Percentiles rank a stretch among this genome's conserved stretches.
These are phyloP conservation scores for Channa striata DNA, from an alignment of 2,797 vertebrate species.

Conservation along the genomic window DNA sequence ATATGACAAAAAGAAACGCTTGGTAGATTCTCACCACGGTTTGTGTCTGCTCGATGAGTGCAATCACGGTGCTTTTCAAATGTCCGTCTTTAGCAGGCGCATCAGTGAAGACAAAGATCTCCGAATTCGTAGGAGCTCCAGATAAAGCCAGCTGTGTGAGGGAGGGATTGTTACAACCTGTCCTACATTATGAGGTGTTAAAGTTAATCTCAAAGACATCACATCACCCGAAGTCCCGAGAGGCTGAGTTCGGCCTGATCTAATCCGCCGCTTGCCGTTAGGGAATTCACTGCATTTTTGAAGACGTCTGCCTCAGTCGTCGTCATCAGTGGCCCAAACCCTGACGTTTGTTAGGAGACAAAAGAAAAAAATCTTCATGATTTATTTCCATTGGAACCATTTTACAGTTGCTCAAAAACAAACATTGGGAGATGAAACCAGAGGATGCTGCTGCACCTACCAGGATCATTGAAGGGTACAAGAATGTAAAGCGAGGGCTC, in stretches of 20 bases:
- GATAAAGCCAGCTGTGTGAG: conserved; percentile 68
- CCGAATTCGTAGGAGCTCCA: conserved; percentile 60
- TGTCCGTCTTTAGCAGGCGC: conserved; percentile 69
- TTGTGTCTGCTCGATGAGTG: conserved; percentile 72
- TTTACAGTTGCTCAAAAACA: too few relatives aligned
- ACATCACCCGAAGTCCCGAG: conserved; percentile 70
- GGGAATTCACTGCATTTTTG: conserved; percentile 12
- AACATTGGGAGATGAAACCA: too few relatives aligned
- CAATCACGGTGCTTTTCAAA: conserved; percentile 62
- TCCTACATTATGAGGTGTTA: background rate
- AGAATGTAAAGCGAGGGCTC: conserved; percentile 67
- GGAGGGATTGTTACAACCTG: background rate
- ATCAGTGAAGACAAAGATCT: conserved; percentile 82
- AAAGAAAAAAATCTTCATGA: background rate
- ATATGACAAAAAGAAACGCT: background rate
- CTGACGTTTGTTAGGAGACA: conserved; percentile 37
- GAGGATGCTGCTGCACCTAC: conserved; percentile 30
- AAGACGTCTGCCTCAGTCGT: conserved; percentile 60
- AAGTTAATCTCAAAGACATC: background rate
- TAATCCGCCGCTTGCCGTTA: conserved; percentile 54
- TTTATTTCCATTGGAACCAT: background rate
- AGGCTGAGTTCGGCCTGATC: conserved; percentile 64
- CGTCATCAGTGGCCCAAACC: conserved; percentile 59
- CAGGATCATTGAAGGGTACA: conserved; percentile 69
- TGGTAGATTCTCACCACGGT: conserved; percentile 61